Conservation (phyloP, 2,888 invertebrate genomes). For the Perdita meconis region DNA sequence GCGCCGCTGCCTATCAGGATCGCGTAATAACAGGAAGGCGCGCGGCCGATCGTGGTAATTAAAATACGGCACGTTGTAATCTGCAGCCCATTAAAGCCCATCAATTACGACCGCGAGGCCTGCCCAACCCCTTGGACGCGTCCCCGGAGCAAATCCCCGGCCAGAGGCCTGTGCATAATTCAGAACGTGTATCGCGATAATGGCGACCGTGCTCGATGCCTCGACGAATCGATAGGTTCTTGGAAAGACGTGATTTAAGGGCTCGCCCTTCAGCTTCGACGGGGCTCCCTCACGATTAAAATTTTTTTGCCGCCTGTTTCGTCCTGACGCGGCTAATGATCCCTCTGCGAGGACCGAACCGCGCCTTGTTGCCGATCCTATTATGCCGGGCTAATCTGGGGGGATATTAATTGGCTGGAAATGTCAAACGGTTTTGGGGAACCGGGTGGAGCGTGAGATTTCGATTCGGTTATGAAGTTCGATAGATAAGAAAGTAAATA, state of each 20-base stretch:
- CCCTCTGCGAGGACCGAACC: constrained; percentile 19
- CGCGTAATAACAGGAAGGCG: constrained; percentile 70
- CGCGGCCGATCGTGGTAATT: constrained; percentile 71
- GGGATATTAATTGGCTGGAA: constrained; percentile 23
- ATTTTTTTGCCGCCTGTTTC: constrained; percentile 29
- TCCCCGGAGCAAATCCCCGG: constrained; percentile 44
- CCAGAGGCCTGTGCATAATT: constrained; percentile 65
- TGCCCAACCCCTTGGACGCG: constrained; percentile 44
- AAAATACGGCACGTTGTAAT: constrained; percentile 71
- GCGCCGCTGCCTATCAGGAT: constrained; percentile 54
- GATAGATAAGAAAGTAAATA: no score
- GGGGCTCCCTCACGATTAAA: constrained; percentile 48
- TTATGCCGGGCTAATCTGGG: background rate
- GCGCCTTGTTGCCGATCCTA: background rate
- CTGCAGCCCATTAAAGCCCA: constrained; percentile 70
- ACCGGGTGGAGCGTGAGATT: background rate
- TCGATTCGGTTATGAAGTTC: no score
- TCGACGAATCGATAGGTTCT: constrained; percentile 64
- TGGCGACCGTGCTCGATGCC: constrained; percentile 39
- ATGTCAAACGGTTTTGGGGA: background rate
- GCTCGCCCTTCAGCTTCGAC: constrained; percentile 19
- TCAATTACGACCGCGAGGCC: constrained; percentile 64
- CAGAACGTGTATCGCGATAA: constrained; percentile 64
- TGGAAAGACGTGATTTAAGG: constrained; percentile 68
- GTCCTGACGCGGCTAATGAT: constrained; percentile 21